Conservation (phyloP, 1,140 invertebrate species). For the Calliphora vicina region DNA sequence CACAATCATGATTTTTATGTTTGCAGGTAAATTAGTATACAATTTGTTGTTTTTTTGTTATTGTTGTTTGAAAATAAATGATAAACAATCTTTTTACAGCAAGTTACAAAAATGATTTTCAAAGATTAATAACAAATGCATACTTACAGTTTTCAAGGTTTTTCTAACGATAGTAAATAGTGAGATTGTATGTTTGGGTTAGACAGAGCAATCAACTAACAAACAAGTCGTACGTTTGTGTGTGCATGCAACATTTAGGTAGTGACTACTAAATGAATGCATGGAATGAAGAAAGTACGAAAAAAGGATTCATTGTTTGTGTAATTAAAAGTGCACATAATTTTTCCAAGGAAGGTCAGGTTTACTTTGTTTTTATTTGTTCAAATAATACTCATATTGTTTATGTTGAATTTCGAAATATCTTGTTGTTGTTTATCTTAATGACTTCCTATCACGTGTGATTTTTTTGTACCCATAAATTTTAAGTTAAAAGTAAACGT, state of each 20-base stretch:
- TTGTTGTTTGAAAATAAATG: not conserved
- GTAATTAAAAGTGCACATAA: not conserved
- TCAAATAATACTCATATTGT: not conserved
- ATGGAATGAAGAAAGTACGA: not conserved
- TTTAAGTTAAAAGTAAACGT: not conserved
- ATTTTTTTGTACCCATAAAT: not conserved
- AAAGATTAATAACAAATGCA: not conserved
- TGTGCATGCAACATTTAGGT: not conserved
- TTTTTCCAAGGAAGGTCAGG: constrained; percentile 12
- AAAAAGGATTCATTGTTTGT: constrained; percentile 17
- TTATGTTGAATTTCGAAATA: not conserved
- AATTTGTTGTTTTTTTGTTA: not conserved
- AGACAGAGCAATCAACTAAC: not conserved
- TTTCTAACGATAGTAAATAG: not conserved
- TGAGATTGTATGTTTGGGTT: not conserved
- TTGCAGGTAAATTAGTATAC: not conserved
- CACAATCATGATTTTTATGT: not conserved
- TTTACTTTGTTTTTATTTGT: not conserved
- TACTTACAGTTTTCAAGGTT: not conserved
- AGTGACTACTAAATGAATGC: not conserved
- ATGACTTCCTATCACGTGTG: constrained; percentile 27
- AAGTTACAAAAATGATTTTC: not conserved
- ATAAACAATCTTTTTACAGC: not conserved
- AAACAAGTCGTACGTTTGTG: not conserved
- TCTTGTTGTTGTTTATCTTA: constrained; percentile 7